Conservation (phyloP, 2,797 vertebrate genomes). For the Lates japonicus region DNA sequence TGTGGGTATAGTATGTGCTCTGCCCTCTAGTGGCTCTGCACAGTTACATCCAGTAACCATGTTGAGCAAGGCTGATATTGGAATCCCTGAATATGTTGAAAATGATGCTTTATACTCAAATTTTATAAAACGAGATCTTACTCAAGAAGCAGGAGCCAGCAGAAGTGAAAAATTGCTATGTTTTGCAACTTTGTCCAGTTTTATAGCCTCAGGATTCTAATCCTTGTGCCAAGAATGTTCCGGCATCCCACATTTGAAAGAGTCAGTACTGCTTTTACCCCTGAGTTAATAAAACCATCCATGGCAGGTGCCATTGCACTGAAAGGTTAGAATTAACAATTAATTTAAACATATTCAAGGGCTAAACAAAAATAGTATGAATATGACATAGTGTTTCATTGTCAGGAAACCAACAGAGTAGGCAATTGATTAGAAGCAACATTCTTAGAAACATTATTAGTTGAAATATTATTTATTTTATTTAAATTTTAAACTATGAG, state of each 20-base stretch:
- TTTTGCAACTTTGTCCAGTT: background rate
- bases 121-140: background rate
- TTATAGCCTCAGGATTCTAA: background rate
- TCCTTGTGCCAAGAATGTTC: background rate
- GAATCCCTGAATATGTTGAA: background rate
- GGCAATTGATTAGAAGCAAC: background rate
- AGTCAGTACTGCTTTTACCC: background rate
- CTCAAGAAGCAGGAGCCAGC: background rate
- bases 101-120: background rate
- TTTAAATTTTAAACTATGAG: conserved; percentile 6
- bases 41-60: background rate
- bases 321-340: background rate
- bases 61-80: background rate
- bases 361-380: conserved; percentile 9
- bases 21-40: background rate
- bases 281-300: background rate
- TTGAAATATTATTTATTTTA: background rate
- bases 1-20: background rate
- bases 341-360: background rate
- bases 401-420: background rate
- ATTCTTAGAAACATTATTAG: conserved; percentile 10
- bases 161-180: background rate
- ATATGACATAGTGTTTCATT: background rate
- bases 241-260: background rate
- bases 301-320: background rate